These are phyloP conservation scores for Acipenser ruthenus DNA, from an alignment of 2,797 vertebrate genomes.

Conservation along the genomic window DNA sequence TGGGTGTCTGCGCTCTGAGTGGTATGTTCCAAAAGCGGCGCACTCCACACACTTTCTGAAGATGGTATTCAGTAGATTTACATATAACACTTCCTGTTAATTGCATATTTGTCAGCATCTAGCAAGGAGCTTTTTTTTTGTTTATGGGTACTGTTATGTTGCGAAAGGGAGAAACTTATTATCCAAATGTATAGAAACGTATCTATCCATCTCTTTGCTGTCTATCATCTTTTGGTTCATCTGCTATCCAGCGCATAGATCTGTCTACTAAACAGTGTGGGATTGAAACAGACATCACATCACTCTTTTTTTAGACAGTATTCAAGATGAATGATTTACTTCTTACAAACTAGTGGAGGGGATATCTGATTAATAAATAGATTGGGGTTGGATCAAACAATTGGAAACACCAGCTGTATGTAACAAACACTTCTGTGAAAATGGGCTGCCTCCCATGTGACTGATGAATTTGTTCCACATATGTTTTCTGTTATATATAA, in stretches of 20 bases:
- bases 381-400: too few species aligned
- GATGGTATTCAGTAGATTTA: neutral
- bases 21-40: neutral
- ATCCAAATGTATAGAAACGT: neutral
- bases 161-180: neutral
- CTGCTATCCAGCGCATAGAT: neutral
- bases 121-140: too few species aligned
- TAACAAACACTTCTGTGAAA: too few species aligned
- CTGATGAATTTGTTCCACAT: too few species aligned
- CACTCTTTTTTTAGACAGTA: neutral
- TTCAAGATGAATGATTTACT: neutral
- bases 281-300: neutral
- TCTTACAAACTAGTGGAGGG: too few species aligned
- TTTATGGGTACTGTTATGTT: too few species aligned
- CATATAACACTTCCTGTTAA: too few species aligned
- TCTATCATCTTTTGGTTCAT: neutral
- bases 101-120: too few species aligned
- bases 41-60: slow-evolving; percentile 4
- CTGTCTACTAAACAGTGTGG: neutral
- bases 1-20: slow-evolving; percentile 39
- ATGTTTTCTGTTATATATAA: too few species aligned
- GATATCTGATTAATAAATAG: too few species aligned
- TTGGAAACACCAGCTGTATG: too few species aligned
- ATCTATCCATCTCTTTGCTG: neutral
- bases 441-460: too few species aligned